Base-by-base conservation (phyloP, 2,113 vertebrate species). In the Gulo gulo region DNA sequence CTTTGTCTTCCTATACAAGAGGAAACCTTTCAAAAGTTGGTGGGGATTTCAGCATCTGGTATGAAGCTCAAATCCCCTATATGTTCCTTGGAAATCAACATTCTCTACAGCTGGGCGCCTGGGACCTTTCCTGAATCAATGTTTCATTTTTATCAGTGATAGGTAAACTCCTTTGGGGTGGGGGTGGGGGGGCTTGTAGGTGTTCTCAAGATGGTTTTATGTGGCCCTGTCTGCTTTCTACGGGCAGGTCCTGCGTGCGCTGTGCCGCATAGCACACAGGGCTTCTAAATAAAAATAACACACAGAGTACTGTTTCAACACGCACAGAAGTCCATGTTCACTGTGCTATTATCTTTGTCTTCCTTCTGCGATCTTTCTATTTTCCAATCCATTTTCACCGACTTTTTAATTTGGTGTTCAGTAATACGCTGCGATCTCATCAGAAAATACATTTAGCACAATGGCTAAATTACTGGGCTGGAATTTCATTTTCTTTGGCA, bases 401-500 rank as follows among this genome's bases (percentile, higher is more conserved):
- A 97, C 94, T 98, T 98, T 98, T 97, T 98, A 98, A 98, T 97
- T 98, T 97, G 86, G 86, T 85, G 45, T 87, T 97, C 71, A 79
- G 95, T 97, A 97, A 97, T 98, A 97, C 69, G 85, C 84, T 96
- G 76, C 13, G 0, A 98, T 97, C 93, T 97, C 97, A 98, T 98
- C 94, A 98, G 89, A 94, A 96, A 98, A 97, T 94, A 94, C 95
- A 98, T 97, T 98, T 97, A 98, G 94, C 71, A 91, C 83, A 93
- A 96, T 95, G 91, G 88, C 93, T 98, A 98, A 98, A 97, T 98
- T 95, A 92, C 95, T 91, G 69, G 80, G 80, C 63, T 96, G 84
- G 57, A 97, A 98, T 98, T 98, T 98, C 96, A 98, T 98, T 98
- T 97, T 98, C 98, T 95, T 96, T 96, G 83, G 86, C 81, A 97